Evolutionary conservation across 2,797 vertebrate species (phyloP).

Genomic region (Sebastes minor): DNA sequence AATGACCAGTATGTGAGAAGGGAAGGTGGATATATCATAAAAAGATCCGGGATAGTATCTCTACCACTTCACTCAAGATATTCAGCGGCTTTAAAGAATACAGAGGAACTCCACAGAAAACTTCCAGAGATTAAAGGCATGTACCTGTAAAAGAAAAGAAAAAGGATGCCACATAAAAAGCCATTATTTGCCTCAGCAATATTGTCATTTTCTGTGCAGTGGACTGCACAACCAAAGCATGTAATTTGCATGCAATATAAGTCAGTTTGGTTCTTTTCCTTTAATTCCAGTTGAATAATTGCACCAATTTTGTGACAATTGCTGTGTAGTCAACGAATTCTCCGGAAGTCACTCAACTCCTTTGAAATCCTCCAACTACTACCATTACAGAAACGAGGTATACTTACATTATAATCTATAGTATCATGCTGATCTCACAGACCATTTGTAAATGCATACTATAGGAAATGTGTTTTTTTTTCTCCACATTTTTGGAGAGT

Average conservation of each 20-base stretch:
- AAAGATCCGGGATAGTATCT: background rate
- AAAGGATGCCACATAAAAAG: background rate
- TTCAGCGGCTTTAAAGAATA: background rate
- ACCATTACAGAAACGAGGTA: background rate
- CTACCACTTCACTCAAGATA: background rate
- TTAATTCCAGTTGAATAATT: background rate
- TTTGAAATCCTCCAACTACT: background rate
- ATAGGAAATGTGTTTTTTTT: background rate
- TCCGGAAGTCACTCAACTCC: background rate
- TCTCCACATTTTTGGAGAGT: background rate
- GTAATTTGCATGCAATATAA: background rate
- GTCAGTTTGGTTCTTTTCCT: background rate
- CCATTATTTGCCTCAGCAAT: background rate
- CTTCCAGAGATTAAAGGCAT: background rate
- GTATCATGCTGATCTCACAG: background rate
- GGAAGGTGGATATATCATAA: background rate
- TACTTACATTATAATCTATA: background rate
- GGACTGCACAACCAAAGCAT: background rate
- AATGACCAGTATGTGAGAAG: constrained; percentile 2
- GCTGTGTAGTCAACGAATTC: background rate
- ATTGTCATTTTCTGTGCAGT: background rate
- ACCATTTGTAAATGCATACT: background rate
- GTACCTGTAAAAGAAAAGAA: background rate
- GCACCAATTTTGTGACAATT: background rate
- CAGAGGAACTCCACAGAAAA: background rate